phyloP scores from a whole-genome alignment of 2,113 vertebrate species.

The Ptilorrhoa leucosticta region DNA sequence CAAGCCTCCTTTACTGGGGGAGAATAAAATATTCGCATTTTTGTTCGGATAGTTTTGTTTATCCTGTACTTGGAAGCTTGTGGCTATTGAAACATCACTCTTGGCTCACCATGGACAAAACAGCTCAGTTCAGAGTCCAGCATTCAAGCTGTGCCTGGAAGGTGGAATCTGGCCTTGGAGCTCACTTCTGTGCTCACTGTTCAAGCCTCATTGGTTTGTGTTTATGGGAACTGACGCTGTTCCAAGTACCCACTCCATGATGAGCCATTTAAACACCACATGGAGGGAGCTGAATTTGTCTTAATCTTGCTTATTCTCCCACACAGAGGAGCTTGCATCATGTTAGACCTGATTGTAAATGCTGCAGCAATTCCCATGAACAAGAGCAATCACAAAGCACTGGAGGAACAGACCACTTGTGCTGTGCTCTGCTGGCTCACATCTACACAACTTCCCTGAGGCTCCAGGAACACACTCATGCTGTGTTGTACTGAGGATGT shows the following conservation, averaged over 20 bases:
- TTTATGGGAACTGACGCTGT: conserved; percentile 2
- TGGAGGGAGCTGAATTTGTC: conserved; percentile 11
- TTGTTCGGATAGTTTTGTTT: background rate
- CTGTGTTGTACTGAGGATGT: background rate
- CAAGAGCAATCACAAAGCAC: background rate
- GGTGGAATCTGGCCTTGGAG: background rate
- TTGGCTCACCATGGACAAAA: background rate
- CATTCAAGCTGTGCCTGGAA: background rate
- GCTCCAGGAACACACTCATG: background rate
- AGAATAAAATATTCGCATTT: background rate
- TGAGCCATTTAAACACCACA: conserved; percentile 20
- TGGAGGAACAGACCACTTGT: background rate
- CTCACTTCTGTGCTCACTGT: background rate
- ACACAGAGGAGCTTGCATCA: background rate
- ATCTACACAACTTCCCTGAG: background rate
- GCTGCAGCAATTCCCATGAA: background rate
- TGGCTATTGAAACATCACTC: background rate
- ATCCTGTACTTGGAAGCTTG: background rate
- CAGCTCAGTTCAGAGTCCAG: background rate
- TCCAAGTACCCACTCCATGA: conserved; percentile 19
- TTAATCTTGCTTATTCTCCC: conserved; percentile 28
- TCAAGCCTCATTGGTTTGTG: conserved; percentile 40
- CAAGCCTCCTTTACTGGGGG: background rate
- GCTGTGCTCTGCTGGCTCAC: background rate
- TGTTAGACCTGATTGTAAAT: background rate